Evolutionary conservation across 1,140 invertebrate genomes (phyloP), one percentile per base, ranked within the genome.

Genomic region (Calephelis nemesis): DNA sequence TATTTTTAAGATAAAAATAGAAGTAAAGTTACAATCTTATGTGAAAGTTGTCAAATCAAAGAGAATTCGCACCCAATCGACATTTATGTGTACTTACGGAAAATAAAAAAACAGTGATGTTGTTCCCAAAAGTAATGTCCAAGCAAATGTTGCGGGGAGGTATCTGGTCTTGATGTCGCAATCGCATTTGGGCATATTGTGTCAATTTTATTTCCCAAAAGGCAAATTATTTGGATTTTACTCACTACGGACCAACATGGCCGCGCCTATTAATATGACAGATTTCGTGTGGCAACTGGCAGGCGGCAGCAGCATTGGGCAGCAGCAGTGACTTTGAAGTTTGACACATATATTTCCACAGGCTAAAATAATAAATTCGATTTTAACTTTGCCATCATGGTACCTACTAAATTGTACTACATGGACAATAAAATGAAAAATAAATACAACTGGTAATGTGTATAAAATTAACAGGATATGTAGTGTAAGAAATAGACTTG

Each of bases 81-180:
- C 79, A 83, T 79, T 66, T 79, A 79, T 84, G 79, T 85, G 82
- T 90, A 98, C 97, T 98, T 94, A 98, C 98, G 98, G 97, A 93
- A 97, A 98, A 92, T 96, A 97, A 93, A 98, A 99, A 95, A 99
- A 99, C 75, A 98, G 94, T 81, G 95, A 95, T 75, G 98, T 98
- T 74, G 97, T 97, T 81, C 95, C 95, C 81, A 99, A 93, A 75
- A 99, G 94, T 81, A 99, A 93, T 72, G 95, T 95, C 98, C 98
- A 30, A 84, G 98, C 98, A 93, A 98, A 97, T 84, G 97, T 96
- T 85, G 98, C 98, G 91, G 98, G 98, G 93, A 99, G 95, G 93
- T 97, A 98, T 93, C 96, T 96, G 86, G 96, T 97, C 92, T 96
- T 97, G 85, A 96, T 95, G 94, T 97, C 96, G 94, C 97, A 97